Conservation (phyloP, 2,113 vertebrate genomes). For the Aldabrachelys gigantea region DNA sequence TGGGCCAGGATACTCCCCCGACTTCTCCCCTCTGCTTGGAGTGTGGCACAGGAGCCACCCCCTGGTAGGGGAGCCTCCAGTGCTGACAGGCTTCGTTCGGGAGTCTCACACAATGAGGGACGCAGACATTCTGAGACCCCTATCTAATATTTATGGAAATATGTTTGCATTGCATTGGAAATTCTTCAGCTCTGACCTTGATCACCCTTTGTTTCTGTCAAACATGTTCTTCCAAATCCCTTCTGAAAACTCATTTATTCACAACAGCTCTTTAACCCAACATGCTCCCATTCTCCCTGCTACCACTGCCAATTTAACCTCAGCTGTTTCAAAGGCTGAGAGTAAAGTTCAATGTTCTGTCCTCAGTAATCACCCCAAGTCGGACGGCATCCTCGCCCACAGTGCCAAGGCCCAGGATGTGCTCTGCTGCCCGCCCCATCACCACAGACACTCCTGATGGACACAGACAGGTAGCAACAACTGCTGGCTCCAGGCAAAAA, state of each 20-base stretch:
- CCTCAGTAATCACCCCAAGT: not conserved
- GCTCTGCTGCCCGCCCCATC: not conserved
- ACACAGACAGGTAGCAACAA: not conserved
- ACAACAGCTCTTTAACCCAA: constrained; percentile 26
- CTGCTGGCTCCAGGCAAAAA: not conserved
- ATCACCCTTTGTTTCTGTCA: constrained; percentile 31
- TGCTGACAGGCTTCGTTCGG: not conserved
- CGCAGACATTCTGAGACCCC: not conserved
- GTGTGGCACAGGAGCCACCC: not conserved
- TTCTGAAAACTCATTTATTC: constrained; percentile 55
- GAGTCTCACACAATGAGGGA: not conserved
- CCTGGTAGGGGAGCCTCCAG: not conserved
- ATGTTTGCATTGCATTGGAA: rapidly evolving
- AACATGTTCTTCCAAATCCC: constrained; percentile 50
- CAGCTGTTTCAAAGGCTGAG: not conserved
- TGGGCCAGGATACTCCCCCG: too few species aligned
- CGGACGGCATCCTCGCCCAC: not conserved
- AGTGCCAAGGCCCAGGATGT: not conserved
- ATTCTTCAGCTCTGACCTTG: constrained; percentile 42
- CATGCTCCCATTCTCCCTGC: rapidly evolving
- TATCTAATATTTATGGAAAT: constrained; percentile 2
- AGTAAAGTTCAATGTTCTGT: not conserved
- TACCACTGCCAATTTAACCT: rapidly evolving
- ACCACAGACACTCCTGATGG: not conserved
- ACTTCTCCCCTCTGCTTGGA: not conserved